These are phyloP conservation scores for Lipotes vexillifer DNA, from an alignment of 2,113 vertebrate species.

Conservation along the genomic window DNA sequence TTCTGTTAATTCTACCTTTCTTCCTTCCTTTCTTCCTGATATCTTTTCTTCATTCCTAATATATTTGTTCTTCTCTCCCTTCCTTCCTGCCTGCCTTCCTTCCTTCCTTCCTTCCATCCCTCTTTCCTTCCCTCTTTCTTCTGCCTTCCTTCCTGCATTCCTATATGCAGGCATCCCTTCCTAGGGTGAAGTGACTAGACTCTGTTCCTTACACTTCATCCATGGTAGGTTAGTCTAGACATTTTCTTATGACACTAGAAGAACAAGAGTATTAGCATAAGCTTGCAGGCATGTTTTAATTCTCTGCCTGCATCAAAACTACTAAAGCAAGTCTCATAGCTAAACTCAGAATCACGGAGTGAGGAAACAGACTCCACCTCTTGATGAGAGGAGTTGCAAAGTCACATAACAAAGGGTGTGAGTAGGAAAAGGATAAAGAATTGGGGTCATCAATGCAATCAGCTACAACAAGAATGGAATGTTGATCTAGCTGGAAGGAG, in stretches of 20 bases:
- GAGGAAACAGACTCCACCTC: rapidly evolving
- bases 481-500: not conserved
- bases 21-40: not conserved
- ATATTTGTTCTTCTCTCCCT: not conserved
- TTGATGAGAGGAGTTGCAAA: not conserved
- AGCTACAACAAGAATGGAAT: not conserved
- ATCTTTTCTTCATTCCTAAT: too few relatives aligned
- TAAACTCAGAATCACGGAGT: not conserved
- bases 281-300: not conserved
- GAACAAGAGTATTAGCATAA: not conserved
- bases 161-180: not conserved
- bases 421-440: not conserved
- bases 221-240: not conserved
- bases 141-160: not conserved
- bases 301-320: not conserved
- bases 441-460: not conserved
- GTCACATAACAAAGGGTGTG: not conserved
- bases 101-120: not conserved
- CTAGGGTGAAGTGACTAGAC: not conserved
- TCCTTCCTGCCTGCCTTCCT: not conserved
- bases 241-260: not conserved
- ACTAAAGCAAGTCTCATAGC: not conserved
- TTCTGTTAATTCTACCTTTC: not conserved
- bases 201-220: not conserved
- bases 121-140: not conserved